These are phyloP conservation scores for Ametastegia equiseti DNA, from an alignment of 2,888 invertebrate species.

Conservation along the genomic window DNA sequence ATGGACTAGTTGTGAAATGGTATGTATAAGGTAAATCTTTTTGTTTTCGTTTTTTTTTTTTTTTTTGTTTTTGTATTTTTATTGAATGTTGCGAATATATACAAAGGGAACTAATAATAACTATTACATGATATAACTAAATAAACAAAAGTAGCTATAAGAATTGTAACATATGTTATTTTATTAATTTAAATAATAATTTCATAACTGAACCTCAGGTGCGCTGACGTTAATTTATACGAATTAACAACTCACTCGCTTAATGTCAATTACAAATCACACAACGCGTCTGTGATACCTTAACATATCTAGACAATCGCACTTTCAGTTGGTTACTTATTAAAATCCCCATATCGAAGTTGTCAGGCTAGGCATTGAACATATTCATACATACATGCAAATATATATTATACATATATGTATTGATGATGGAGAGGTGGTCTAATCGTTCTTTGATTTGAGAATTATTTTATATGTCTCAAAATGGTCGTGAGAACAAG, in stretches of 20 bases:
- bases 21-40: not conserved
- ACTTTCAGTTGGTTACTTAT: conserved; percentile 23
- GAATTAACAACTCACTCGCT: conserved; percentile 35
- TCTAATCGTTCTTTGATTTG: not conserved
- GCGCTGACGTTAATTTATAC: conserved; percentile 30
- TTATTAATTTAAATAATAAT: conserved; percentile 73
- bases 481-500: not conserved
- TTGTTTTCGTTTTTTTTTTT: not conserved
- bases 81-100: conserved; percentile 75
- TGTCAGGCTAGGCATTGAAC: conserved; percentile 5
- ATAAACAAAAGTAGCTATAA: conserved; percentile 74
- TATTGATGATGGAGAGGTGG: conserved; percentile 4
- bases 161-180: conserved; percentile 73
- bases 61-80: conserved; percentile 65
- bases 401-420: not conserved
- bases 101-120: conserved; percentile 74
- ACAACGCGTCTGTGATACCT: conserved; percentile 33
- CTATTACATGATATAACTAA: conserved; percentile 73
- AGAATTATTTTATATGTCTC: not conserved
- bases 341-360: conserved; percentile 25
- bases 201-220: conserved; percentile 55
- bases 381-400: not conserved
- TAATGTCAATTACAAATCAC: conserved; percentile 33
- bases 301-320: conserved; percentile 15
- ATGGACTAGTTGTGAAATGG: not conserved